These are phyloP conservation scores for Dascyllus trimaculatus DNA, from an alignment of 2,113 vertebrate genomes.

Conservation along the genomic window DNA sequence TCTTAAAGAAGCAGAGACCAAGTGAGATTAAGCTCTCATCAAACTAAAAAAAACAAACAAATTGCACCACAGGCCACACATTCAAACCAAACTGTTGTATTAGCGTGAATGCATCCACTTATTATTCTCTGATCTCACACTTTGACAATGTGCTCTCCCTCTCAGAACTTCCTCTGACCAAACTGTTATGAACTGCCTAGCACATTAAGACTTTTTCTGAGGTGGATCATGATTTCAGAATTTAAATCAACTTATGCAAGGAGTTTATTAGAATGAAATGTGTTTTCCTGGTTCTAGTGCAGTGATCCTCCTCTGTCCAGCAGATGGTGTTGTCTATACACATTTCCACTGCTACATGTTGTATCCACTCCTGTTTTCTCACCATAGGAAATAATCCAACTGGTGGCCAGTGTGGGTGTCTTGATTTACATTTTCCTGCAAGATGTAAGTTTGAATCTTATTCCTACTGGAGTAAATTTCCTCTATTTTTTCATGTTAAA, in stretches of 20 bases:
- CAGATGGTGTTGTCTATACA: conserved; percentile 63
- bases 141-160: conserved; percentile 4
- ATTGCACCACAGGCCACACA: too few relatives aligned
- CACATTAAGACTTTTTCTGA: too few relatives aligned
- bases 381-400: not conserved
- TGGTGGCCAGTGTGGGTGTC: too few relatives aligned
- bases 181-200: not conserved
- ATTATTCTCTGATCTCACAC: conserved; percentile 10
- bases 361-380: not conserved
- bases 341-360: not conserved
- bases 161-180: not conserved
- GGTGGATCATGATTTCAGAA: too few relatives aligned
- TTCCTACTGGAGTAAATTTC: not conserved
- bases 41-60: too few relatives aligned
- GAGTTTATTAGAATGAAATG: not conserved
- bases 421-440: not conserved
- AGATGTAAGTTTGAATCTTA: not conserved
- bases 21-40: too few relatives aligned
- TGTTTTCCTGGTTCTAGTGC: too few relatives aligned
- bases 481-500: not conserved
- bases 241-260: not conserved
- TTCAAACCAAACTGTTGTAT: too few relatives aligned
- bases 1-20: too few relatives aligned
- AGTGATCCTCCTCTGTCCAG: conserved; percentile 47
- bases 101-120: not conserved